Base-by-base conservation (phyloP, 2,113 vertebrate species). In the Tachuris rubrigastra region DNA sequence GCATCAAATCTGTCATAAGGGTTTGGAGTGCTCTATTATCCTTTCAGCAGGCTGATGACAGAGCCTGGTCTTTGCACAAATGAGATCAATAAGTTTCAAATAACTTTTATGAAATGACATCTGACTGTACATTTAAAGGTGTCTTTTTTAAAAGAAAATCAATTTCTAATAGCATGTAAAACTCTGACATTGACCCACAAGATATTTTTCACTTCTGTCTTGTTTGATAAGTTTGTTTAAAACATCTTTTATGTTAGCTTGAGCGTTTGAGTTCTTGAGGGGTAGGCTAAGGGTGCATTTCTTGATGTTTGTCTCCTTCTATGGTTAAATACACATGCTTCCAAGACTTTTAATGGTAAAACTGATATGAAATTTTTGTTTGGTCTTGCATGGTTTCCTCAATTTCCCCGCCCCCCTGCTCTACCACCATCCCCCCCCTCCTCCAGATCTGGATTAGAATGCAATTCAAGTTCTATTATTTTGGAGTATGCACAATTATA, bases 31-130 rank as follows among this genome's bases (percentile, higher is more conserved):
- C 93, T 97, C 96, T 96, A 98, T 98, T 98, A 98, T 98, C 96
- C 91, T 98, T 98, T 98, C 97, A 98, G 96, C 95, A 95, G 97
- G 82, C 95, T 97, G 97, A 98, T 98, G 97, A 86, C 92, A 95
- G 97, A 97, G 84, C 93, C 95, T 93, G 75, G 68, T 89, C 95
- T 96, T 97, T 91, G 95, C 92, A 90, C 96, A 97, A 96, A 98
- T 98, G 98, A 97, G 97, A 98, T 98, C 98, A 97, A 98, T 98
- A 98, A 96, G 90, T 98, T 97, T 98, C 95, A 98, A 96, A 98
- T 97, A 97, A 98, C 97, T 97, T 96, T 79, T 91, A 96, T 96
- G 96, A 97, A 98, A 97, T 96, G 92, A 93, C 96, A 96, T 97
- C 58, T 91, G 93, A 97, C 96, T 95, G 86, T 95, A 97, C 93